Base-by-base conservation (phyloP, 2,888 invertebrate species). In the Dasysyrphus tricinctus region DNA sequence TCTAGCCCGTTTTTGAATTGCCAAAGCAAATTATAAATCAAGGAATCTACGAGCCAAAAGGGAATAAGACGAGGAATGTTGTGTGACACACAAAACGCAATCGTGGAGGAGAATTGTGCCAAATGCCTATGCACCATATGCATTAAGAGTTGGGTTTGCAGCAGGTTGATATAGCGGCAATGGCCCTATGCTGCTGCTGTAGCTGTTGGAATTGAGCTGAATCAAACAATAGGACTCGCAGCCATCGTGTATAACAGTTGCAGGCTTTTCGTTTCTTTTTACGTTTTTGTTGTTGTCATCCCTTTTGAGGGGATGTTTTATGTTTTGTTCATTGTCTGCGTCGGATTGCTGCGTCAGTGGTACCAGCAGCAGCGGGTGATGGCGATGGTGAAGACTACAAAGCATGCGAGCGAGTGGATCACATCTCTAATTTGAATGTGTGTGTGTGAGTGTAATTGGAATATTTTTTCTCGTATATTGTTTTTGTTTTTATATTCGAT, bases 1-100 rank as follows among this genome's bases (percentile, higher is more conserved):
- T 37, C 1, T 39, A 24, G 39, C 7, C 39, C 24, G 61, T 51
- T 75, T 73, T 19, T 24, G 16, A 69, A 63, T 49, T 77, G 77
- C 63, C 78, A 63, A 70, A 85, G 63, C 73, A 80, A 80, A 80
- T 85, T 77, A 85, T 85, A 78, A 77, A 80, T 85, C 85, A 83
- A 79, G 75, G 65, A 83, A 65, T 79, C 44, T 34, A 74, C 73
- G 39, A 69, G 39, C 12, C 19, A 59, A 63, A 49, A 56, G 56
- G 63, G 37, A 74, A 61, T 42, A 57, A 19, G 16, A 65, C n/a
- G 42, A 56, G 63, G 67, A 61, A 51, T 78, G 70, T 76, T 67
- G 56, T 85, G 85, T 85, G 85, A 74, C 77, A 85, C 44, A 80
- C 57, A 73, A 80, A 85, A 75, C 85, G 85, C 77, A 81, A 74